phyloP scores from a whole-genome alignment of 30 jellyfish, hydroid and myxozoan genomes.

The Aurelia coerulea region DNA sequence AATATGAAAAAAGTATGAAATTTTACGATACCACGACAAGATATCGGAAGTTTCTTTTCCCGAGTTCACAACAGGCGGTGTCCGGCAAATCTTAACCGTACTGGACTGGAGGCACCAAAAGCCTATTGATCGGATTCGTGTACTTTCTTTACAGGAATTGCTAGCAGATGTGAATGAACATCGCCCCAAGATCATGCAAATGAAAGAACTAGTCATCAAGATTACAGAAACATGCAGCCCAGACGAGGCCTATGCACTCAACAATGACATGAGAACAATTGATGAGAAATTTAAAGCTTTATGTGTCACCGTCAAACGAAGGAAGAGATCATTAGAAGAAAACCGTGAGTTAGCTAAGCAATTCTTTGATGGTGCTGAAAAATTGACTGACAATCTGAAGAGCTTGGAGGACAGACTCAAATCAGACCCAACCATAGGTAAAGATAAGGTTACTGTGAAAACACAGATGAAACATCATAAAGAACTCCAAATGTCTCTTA shows the following conservation, averaged over 20 bases:
- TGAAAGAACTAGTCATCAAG: constrained; percentile 65
- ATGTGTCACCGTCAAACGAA: constrained; percentile 53
- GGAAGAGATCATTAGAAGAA: constrained; percentile 86
- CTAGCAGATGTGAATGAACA: constrained; percentile 66
- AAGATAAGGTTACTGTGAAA: constrained; percentile 91
- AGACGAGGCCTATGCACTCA: constrained; percentile 79
- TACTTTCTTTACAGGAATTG: constrained; percentile 28
- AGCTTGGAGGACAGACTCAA: constrained; percentile 69
- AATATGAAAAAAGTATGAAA: no score
- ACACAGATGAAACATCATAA: constrained; percentile 89
- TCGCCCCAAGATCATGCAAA: constrained; percentile 56
- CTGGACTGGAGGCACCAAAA: no score
- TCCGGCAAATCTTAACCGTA: no score
- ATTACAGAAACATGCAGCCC: constrained; percentile 79
- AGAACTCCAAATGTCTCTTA: constrained; percentile 63
- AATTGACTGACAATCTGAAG: constrained; percentile 61
- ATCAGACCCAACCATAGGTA: constrained; percentile 83
- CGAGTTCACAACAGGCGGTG: no score
- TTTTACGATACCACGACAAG: no score
- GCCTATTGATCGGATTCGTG: no score
- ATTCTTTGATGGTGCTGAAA: constrained; percentile 92
- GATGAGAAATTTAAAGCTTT: constrained; percentile 81
- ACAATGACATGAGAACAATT: constrained; percentile 63
- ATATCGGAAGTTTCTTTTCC: no score
- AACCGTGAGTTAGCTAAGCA: constrained; percentile 75